A percentile compares a stretch with the other conserved stretches of the same genome.
Evolutionary conservation across 2,797 vertebrate genomes (phyloP).

Genomic region (Lycodopsis pacificus): DNA sequence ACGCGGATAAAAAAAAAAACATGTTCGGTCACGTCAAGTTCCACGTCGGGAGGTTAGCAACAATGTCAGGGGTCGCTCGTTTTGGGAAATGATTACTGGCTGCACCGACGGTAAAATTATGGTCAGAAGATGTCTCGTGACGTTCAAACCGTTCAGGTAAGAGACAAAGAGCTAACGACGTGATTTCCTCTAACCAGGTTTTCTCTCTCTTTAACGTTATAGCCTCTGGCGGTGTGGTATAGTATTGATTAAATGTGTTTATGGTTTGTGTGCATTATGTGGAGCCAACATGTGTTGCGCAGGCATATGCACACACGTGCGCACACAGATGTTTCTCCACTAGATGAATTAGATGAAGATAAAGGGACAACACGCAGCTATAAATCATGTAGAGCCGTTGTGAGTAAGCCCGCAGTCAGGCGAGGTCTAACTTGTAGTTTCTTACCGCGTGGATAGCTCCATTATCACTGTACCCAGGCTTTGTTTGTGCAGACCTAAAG

Average conservation of each 20-base stretch:
- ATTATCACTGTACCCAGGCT: slow-evolving; percentile 33
- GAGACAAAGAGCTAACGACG: slow-evolving; percentile 54
- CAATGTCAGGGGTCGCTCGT: slow-evolving; percentile 69
- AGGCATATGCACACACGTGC: not conserved
- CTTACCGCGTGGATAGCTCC: slow-evolving; percentile 26
- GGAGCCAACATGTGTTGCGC: not conserved
- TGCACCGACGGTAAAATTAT: slow-evolving; percentile 92
- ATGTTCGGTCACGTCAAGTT: slow-evolving; percentile 59
- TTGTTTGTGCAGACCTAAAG: slow-evolving; percentile 27
- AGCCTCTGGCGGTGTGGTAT: not conserved
- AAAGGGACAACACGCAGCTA: slow-evolving; percentile 9
- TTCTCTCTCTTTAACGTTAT: not conserved
- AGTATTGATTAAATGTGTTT: not conserved
- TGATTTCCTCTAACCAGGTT: not conserved
- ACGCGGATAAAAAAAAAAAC: slow-evolving; percentile 30
- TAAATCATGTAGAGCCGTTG: slow-evolving; percentile 18
- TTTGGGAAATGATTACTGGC: slow-evolving; percentile 84
- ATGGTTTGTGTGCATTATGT: not conserved
- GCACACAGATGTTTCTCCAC: slow-evolving; percentile 36
- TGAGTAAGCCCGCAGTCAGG: slow-evolving; percentile 36
- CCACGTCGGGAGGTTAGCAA: slow-evolving; percentile 60
- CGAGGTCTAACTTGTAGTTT: slow-evolving; percentile 47
- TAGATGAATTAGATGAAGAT: slow-evolving; percentile 13
- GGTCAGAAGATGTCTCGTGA: slow-evolving; percentile 95
- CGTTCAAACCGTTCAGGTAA: slow-evolving; percentile 97